These are phyloP conservation scores for Drosophila atroscutellata DNA, from an alignment of 2,888 invertebrate genomes.

Conservation along the genomic window DNA sequence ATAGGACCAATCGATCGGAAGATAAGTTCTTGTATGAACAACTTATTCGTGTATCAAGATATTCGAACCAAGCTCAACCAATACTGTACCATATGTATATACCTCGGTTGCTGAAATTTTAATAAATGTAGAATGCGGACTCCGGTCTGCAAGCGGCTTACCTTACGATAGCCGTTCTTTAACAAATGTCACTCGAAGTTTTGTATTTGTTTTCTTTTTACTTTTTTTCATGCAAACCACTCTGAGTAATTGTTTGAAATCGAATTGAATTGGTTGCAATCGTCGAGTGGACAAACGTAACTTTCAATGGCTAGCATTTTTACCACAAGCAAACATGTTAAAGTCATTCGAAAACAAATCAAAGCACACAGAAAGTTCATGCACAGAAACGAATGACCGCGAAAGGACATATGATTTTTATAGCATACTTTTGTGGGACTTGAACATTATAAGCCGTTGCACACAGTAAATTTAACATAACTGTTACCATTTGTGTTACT, in stretches of 20 bases:
- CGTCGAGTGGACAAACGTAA: constrained; percentile 13
- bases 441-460: constrained; percentile 10
- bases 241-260: constrained; percentile 47
- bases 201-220: constrained; percentile 2
- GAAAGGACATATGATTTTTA: constrained; percentile 38
- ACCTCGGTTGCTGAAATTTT: neutral
- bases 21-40: neutral
- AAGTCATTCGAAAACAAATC: constrained; percentile 9
- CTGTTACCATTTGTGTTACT: neutral
- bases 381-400: constrained; percentile 10
- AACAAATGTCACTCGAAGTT: constrained; percentile 15
- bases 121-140: neutral
- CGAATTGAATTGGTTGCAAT: constrained; percentile 11
- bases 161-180: neutral
- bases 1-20: neutral
- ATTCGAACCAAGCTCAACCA: neutral
- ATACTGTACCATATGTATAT: neutral
- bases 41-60: neutral
- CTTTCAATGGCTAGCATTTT: constrained; percentile 45
- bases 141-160: neutral
- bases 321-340: constrained; percentile 30
- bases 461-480: neutral
- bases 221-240: constrained; percentile 6
- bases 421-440: constrained; percentile 46
- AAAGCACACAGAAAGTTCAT: constrained; percentile 4